A percentile compares a stretch with the other conserved stretches of the same genome.
Conservation (phyloP, 2,888 invertebrate genomes). For the Labia minor region DNA sequence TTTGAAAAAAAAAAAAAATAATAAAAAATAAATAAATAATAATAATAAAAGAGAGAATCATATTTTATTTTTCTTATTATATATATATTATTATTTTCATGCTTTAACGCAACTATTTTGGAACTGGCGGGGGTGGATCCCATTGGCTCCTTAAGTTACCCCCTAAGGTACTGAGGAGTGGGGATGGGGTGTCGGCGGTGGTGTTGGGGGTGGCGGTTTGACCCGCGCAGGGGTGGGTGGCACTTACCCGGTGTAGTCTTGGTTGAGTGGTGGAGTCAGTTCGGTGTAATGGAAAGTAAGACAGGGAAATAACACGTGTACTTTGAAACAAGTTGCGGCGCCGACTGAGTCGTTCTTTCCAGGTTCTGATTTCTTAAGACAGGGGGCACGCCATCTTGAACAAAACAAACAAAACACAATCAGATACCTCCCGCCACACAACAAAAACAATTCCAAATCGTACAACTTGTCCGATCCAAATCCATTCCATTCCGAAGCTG, state of each 20-base stretch:
- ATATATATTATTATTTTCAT: too few relatives aligned
- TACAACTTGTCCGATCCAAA: not conserved
- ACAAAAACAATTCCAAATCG: not conserved
- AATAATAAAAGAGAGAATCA: too few relatives aligned
- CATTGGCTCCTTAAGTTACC: too few relatives aligned
- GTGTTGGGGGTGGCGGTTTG: not conserved
- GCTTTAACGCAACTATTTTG: too few relatives aligned
- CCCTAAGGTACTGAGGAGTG: not conserved
- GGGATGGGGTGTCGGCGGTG: not conserved
- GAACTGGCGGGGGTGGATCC: too few relatives aligned
- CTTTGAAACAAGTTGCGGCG: slow-evolving; percentile 13
- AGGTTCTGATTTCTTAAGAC: slow-evolving; percentile 7
- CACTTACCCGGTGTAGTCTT: not conserved
- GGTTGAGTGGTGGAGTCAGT: not conserved
- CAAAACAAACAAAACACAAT: slow-evolving; percentile 4
- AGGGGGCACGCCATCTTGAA: slow-evolving; percentile 13
- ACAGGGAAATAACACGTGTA: slow-evolving; percentile 13
- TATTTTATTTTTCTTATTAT: too few relatives aligned
- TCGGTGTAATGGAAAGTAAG: slow-evolving; percentile 7
- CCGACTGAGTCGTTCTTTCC: slow-evolving; percentile 8
- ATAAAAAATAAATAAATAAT: too few relatives aligned
- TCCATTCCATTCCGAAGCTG: not conserved
- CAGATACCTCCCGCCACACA: slow-evolving; percentile 3
- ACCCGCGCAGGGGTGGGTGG: not conserved
- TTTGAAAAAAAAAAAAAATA: not conserved